Evolutionary conservation across 2,113 vertebrate species (phyloP), one percentile per base, ranked within the genome.

Genomic region (Epinephelus lanceolatus): DNA sequence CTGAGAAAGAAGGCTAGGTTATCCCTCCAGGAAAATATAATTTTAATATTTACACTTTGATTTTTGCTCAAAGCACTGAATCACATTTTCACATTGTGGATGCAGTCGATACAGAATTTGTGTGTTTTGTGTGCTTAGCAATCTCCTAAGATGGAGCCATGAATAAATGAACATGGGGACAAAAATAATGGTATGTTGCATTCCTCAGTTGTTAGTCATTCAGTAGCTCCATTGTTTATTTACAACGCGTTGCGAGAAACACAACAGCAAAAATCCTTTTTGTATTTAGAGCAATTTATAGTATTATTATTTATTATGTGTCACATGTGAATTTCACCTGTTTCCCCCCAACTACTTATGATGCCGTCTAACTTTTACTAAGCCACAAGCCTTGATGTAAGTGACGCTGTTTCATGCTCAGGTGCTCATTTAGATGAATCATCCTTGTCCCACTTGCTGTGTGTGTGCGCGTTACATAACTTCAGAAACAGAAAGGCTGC

Each of bases 371-470:
- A 75, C 40, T n/a, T 57, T 57, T 59, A 33, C 2, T 19, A 19
- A 74, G 30, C 51, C 30, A 68, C 30, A 74, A 67, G 71, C 72
- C 59, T 68, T 30, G 47, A 78, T 78, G 27, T 37, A 40, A 84
- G 81, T 13, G 63, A 60, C 0, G 18, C 63, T 40, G 66, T 52
- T 74, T 63, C 27, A 83, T 76, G 80, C 70, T 76, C 76, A 91
- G 81, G 84, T 80, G 69, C 68, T 81, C 83, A 70, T 62, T 77
- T 73, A 49, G 60, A 86, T 90, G 76, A 90, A 81, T 87, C 66
- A 85, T 87, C 57, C 30, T 27, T 65, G 84, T 82, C 62, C 67
- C 57, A 74, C 70, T 76, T 67, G 76, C 69, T 69, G 15, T 19
- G 65, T 25, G 19, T 76, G 75, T 49, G 21, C 4, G 5, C 1